A percentile compares a stretch with the other conserved stretches of the same genome.
Evolutionary conservation across 2,888 invertebrate genomes (phyloP).

Genomic region (Tortrix viridana): DNA sequence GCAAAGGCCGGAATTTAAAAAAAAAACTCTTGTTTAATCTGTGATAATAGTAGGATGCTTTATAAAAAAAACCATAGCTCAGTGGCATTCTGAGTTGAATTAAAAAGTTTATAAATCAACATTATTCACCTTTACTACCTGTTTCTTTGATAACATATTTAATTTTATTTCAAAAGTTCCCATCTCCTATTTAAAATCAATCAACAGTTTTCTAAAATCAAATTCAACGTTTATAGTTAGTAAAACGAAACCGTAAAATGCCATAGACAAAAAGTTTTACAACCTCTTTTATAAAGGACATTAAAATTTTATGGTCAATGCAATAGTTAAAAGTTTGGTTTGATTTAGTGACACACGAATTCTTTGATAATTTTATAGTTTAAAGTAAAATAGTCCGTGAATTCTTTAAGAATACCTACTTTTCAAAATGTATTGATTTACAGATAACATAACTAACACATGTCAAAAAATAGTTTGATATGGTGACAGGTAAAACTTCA

Average conservation of each 20-base stretch:
- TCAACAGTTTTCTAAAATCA: constrained; percentile 26
- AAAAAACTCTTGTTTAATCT: no score
- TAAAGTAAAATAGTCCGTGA: constrained; percentile 19
- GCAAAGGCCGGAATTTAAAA: no score
- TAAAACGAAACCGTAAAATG: constrained; percentile 34
- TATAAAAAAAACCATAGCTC: no score
- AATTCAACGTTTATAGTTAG: constrained; percentile 36
- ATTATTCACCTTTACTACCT: neutral
- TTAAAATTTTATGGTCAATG: constrained; percentile 46
- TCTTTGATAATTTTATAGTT: constrained; percentile 27
- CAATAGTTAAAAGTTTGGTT: constrained; percentile 41
- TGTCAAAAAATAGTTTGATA: no score
- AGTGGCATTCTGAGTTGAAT: neutral
- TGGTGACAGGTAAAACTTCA: no score
- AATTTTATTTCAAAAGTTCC: constrained; percentile 20
- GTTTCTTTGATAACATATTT: constrained; percentile 3
- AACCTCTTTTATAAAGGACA: constrained; percentile 42
- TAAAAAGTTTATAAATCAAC: neutral
- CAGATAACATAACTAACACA: no score
- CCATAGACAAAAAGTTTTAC: constrained; percentile 46
- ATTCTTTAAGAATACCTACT: constrained; percentile 22
- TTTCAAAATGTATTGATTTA: no score
- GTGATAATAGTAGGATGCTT: no score
- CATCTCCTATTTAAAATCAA: constrained; percentile 34
- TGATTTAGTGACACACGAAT: constrained; percentile 39